phyloP scores from a whole-genome alignment of 1,140 invertebrate species.

The Aradophagus sp. region DNA sequence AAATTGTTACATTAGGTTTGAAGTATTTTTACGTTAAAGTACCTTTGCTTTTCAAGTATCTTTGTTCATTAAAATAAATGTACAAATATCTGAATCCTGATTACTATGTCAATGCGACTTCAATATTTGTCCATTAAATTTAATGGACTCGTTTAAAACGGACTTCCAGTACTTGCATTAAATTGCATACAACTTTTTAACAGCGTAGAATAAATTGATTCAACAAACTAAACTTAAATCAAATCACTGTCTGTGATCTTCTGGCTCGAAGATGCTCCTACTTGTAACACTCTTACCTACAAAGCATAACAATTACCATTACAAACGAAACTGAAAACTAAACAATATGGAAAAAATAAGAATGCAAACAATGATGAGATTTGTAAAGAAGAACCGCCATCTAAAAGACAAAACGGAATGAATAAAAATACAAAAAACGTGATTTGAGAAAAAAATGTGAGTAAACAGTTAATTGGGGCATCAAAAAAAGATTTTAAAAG shows the following conservation, averaged over 20 bases:
- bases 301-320: constrained; percentile 54
- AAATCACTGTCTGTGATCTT: constrained; percentile 50
- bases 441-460: constrained; percentile 8
- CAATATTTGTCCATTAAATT: too few relatives aligned
- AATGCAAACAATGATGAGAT: constrained; percentile 12
- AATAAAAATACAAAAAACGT: constrained; percentile 15
- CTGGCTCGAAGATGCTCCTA: constrained; percentile 43
- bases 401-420: constrained; percentile 1
- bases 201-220: too few relatives aligned
- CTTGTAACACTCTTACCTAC: constrained; percentile 49
- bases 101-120: too few relatives aligned
- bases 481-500: too few relatives aligned
- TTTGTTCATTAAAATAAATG: too few relatives aligned
- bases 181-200: too few relatives aligned
- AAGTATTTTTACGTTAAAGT: too few relatives aligned
- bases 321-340: constrained; percentile 28
- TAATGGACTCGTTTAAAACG: too few relatives aligned
- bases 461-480: constrained; percentile 10
- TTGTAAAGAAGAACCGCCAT: constrained; percentile 6
- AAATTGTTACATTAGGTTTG: too few relatives aligned
- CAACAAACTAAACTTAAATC: constrained; percentile 60
- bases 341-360: constrained; percentile 11
- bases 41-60: too few relatives aligned
- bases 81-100: too few relatives aligned
- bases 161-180: too few relatives aligned